Conservation (phyloP, 2,888 invertebrate genomes). For the Phaedon cochleariae region DNA sequence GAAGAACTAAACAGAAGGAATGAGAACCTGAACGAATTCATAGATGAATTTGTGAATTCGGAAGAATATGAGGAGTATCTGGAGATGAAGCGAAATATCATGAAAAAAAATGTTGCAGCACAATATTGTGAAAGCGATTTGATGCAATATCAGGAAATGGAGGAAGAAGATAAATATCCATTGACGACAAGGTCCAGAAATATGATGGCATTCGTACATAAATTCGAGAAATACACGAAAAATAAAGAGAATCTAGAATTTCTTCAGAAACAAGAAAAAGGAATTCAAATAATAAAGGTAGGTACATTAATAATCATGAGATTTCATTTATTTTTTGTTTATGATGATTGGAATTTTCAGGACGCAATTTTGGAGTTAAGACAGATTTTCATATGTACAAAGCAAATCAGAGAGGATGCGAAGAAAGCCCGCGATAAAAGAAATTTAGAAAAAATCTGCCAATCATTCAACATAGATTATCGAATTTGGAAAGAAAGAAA, state of each 20-base stretch:
- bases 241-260: constrained; percentile 27
- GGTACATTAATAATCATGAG: not conserved
- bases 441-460: constrained; percentile 32
- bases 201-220: constrained; percentile 38
- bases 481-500: constrained; percentile 9
- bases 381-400: constrained; percentile 27
- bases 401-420: constrained; percentile 2
- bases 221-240: constrained; percentile 39
- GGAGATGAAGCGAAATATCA: constrained; percentile 35
- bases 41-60: constrained; percentile 44
- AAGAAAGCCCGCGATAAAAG: constrained; percentile 16
- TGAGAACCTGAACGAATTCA: constrained; percentile 37
- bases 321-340: not conserved
- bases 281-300: constrained; percentile 42
- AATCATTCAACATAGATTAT: constrained; percentile 31
- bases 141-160: constrained; percentile 12
- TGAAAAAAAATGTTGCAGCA: constrained; percentile 22
- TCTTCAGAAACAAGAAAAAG: constrained; percentile 35
- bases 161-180: constrained; percentile 33
- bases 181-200: constrained; percentile 38
- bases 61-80: constrained; percentile 43
- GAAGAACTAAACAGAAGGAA: constrained; percentile 27
- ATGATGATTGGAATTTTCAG: not conserved
- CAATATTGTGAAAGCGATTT: constrained; percentile 38
- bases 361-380: constrained; percentile 41